Base-by-base conservation (phyloP, 2,113 vertebrate species). In the Quiscalus mexicanus region DNA sequence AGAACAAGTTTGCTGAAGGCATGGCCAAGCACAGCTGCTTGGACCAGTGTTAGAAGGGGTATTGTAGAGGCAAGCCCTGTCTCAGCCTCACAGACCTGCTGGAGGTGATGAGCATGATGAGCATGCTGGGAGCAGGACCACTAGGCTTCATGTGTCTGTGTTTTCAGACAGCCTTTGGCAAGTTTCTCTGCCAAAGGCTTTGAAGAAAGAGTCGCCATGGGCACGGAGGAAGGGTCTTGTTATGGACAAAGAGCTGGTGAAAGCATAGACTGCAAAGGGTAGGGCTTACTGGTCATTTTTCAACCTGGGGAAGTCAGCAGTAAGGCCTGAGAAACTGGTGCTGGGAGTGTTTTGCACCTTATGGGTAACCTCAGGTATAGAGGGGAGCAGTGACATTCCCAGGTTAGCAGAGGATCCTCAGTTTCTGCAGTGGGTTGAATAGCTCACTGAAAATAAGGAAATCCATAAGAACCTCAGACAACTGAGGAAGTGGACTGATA, bases 71-170 rank as follows among this genome's bases (percentile, higher is more conserved):
- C 37, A 65, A 80, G 11, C 24, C 10, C 8, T 69, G 59, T 31
- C n/a, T 84, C 11, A 64, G 50, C 50, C 35, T 68, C 21, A 5
- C 0, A 0, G 63, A 23, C 8, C 45, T 91, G 35, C 81, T 77
- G 53, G 55, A 76, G 37, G 22, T 14, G 27, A 52, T 30, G 50
- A 50, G 49, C 49, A 50, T 18, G 8, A 12, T 15, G 60, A 49
- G 13, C 60, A 2, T 0, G 0, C 50, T 59, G 47, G 49, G 55
- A 22, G 47, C 20, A 64, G n/a, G 33, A 31, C 17, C 7, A 5
- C 7, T 6, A 31, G 74, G 23, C 22, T 63, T 69, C 28, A 1
- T 10, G 1, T 25, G 8, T n/a, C 20, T 58, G 30, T 31, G 23
- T 59, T 79, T 88, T 64, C 58, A 50, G 52, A 63, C 28, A 76